These are phyloP conservation scores for Nebria salina DNA, from an alignment of 2,888 invertebrate genomes.

Conservation along the genomic window DNA sequence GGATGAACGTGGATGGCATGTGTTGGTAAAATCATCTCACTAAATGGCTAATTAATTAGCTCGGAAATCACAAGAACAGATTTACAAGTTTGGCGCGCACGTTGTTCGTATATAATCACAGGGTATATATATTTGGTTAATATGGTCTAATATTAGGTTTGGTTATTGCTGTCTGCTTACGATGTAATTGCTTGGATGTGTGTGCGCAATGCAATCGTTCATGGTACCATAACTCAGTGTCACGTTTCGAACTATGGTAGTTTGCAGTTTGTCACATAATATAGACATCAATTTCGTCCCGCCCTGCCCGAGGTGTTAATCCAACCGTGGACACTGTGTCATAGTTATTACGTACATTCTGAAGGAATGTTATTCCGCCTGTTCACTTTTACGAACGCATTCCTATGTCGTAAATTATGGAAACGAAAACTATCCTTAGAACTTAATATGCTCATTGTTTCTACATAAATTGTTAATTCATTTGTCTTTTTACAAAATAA, in stretches of 20 bases:
- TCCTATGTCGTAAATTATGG: no score
- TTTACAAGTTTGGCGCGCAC: conserved; percentile 1
- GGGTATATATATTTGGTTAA: conserved; percentile 35
- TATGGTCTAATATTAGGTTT: conserved; percentile 41
- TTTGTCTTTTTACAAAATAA: no score
- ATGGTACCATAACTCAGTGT: conserved; percentile 11
- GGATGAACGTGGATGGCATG: background rate
- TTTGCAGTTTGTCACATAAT: conserved; percentile 8
- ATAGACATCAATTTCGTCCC: background rate
- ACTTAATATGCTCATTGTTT: no score
- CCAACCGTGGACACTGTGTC: background rate
- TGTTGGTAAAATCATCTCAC: background rate
- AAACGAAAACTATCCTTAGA: no score
- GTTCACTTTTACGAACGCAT: no score
- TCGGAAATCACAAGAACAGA: background rate
- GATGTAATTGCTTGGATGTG: conserved; percentile 6
- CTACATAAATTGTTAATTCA: no score
- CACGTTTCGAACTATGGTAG: background rate
- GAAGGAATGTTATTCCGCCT: background rate
- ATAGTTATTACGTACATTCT: background rate
- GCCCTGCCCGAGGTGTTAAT: background rate
- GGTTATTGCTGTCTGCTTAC: conserved; percentile 27
- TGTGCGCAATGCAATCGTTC: conserved; percentile 8
- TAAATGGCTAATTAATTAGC: conserved; percentile 1
- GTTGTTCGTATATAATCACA: conserved; percentile 4